Evolutionary conservation across 2,797 vertebrate genomes (phyloP).

Genomic region (Oceanodroma leucorhoa): DNA sequence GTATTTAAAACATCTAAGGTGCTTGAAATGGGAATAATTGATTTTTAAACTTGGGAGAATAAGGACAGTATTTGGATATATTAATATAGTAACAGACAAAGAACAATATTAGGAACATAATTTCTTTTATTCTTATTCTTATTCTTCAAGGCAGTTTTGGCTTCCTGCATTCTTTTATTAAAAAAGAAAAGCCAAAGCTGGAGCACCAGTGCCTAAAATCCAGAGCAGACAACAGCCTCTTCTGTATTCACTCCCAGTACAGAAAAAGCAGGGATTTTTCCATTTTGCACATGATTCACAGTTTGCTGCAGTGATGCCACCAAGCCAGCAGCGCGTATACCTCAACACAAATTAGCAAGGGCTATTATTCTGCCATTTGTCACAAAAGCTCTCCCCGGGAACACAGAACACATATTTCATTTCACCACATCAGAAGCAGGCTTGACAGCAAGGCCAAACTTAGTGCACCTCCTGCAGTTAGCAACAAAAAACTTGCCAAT

Average conservation of each 20-base stretch:
- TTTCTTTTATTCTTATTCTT: not conserved
- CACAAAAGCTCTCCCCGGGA: not conserved
- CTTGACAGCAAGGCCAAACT: not conserved
- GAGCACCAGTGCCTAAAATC: not conserved
- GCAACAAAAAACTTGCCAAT: not conserved
- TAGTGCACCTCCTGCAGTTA: not conserved
- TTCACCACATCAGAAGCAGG: not conserved
- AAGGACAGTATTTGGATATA: not conserved
- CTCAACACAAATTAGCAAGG: slow-evolving; percentile 4
- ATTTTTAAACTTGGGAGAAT: not conserved
- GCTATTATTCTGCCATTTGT: slow-evolving; percentile 2
- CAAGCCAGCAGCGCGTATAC: not conserved
- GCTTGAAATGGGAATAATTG: not conserved
- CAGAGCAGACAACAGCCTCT: not conserved
- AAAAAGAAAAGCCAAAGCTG: not conserved
- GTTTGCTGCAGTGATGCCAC: not conserved
- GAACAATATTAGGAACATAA: not conserved
- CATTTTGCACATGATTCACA: not conserved
- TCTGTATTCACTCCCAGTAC: not conserved
- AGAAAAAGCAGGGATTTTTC: not conserved
- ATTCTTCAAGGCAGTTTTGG: not conserved
- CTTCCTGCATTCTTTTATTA: not conserved
- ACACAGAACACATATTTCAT: not conserved
- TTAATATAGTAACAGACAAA: not conserved
- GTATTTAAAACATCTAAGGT: not conserved